Evolutionary conservation across 2,113 vertebrate genomes (phyloP).

Genomic region (Motacilla alba): DNA sequence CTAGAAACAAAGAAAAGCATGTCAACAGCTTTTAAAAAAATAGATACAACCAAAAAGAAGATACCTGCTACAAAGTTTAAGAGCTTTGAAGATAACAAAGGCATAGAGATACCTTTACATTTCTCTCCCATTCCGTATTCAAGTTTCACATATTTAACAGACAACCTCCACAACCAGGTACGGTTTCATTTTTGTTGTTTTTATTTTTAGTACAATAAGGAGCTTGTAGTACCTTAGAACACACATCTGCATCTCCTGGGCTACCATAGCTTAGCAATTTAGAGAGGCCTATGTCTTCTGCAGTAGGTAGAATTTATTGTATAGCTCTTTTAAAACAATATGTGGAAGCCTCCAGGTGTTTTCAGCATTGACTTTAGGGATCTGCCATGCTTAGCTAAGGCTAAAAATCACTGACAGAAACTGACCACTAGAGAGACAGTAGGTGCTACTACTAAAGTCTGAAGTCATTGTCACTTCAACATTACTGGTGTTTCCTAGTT

Average conservation of each 20-base stretch:
- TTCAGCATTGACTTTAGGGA: not conserved
- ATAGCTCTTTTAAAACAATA: not conserved
- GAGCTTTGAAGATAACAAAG: not conserved
- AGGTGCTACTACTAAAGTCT: not conserved
- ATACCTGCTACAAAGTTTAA: not conserved
- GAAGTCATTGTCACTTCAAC: not conserved
- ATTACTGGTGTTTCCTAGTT: not conserved
- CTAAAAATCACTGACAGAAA: not conserved
- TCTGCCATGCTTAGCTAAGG: not conserved
- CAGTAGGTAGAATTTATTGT: not conserved
- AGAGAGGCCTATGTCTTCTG: not conserved
- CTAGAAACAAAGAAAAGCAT: conserved; percentile 35
- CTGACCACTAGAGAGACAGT: not conserved
- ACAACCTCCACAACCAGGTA: not conserved
- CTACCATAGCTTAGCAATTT: not conserved
- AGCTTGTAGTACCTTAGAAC: not conserved
- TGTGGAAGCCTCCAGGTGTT: not conserved
- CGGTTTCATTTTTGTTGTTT: not conserved
- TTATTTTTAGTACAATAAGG: not conserved
- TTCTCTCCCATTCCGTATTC: not conserved
- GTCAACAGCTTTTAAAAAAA: not conserved
- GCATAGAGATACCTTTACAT: not conserved
- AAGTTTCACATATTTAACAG: not conserved
- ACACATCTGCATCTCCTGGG: not conserved
- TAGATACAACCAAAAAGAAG: not conserved